phyloP scores from a whole-genome alignment of 2,797 vertebrate species.

The Australoheros facetus region DNA sequence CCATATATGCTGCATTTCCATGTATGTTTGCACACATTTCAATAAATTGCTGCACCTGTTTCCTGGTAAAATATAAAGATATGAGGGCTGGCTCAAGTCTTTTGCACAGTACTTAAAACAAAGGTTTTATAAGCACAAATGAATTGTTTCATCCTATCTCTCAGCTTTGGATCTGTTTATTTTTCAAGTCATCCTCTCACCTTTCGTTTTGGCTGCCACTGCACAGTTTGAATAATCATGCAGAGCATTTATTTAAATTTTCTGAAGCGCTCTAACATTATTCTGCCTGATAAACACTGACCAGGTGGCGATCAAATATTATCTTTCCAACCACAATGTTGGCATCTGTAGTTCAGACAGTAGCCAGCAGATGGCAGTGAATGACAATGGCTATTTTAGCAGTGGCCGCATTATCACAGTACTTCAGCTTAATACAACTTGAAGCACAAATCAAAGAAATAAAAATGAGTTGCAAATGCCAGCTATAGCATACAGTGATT shows the following conservation, averaged over 20 bases:
- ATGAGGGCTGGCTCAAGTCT: too few species aligned
- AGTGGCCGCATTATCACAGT: neutral
- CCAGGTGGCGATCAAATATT: too few species aligned
- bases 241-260: neutral
- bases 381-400: neutral
- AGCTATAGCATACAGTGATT: neutral
- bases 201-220: neutral
- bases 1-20: too few species aligned
- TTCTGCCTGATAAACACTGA: neutral
- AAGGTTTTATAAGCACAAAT: neutral
- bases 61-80: neutral
- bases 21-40: neutral
- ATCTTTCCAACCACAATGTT: rapidly evolving
- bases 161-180: neutral
- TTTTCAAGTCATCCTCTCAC: neutral
- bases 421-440: rapidly evolving
- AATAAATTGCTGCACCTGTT: neutral
- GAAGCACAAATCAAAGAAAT: neutral
- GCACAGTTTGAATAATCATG: neutral
- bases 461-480: neutral
- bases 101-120: neutral
- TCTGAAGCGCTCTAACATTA: neutral
- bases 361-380: slow-evolving; percentile 48
- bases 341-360: rapidly evolving
- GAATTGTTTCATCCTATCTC: neutral